Evolutionary conservation across 2,888 invertebrate species (phyloP), one percentile per base, ranked within the genome.

Genomic region (Ptycholaimellus sp.): DNA sequence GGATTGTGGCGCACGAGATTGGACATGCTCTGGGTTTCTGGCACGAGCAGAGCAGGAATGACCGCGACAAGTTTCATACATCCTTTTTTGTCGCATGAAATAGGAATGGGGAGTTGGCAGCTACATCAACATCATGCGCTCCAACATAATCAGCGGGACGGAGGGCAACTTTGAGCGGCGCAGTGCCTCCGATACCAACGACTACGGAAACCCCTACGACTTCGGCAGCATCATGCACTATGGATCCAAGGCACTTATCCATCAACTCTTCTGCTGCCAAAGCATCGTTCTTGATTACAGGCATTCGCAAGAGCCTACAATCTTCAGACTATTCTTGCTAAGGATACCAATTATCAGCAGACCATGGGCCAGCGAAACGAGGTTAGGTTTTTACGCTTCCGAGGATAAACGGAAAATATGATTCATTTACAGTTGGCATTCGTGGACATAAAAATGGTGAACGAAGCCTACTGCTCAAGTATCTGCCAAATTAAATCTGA

Each of bases 11-110:
- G 17, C 53, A 53, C 37, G 53, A 53, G 42, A 51, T 53, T 2
- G 53, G 51, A 2, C 53, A 53, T 36, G 42, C 53, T 0, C 44
- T 53, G 0, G 49, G 53, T 14, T 53, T 53, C 39, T 53, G 52
- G 52, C 53, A 53, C 36, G 53, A 53, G 32, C 53, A 53, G 35
- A 48, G 48, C 2, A 42, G 53, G 7, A 47, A 48, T 14, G 53
- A 53, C 35, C 40, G 53, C 11, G 53, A 53, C 40, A 37, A 40
- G 1, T n/a, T n/a, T n/a, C n/a, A n/a, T n/a, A n/a, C n/a, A n/a
- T n/a, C n/a, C n/a, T n/a, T n/a, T n/a, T n/a, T n/a, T n/a, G n/a
- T n/a, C n/a, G n/a, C n/a, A n/a, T n/a, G n/a, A n/a, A n/a, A n/a
- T n/a, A n/a, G n/a, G n/a, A n/a, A n/a, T n/a, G n/a, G n/a, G n/a